Evolutionary conservation across 2,888 invertebrate genomes (phyloP).

Genomic region (Exocentrus adspersus): DNA sequence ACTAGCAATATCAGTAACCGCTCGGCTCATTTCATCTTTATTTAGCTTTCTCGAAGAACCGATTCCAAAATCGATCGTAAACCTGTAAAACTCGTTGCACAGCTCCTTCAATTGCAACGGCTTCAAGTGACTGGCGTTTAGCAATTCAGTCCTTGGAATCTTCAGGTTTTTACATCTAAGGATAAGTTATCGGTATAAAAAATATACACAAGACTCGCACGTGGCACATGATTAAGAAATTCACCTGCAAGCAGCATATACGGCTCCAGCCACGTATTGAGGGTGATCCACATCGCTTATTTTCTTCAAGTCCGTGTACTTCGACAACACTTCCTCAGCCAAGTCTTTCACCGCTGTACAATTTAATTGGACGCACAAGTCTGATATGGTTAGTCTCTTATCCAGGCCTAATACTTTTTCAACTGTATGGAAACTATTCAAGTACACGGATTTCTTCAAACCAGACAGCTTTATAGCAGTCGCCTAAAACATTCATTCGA

Average conservation of each 20-base stretch:
- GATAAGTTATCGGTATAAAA: constrained; percentile 37
- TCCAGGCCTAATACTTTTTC: constrained; percentile 71
- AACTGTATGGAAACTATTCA: constrained; percentile 67
- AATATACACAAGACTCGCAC: background rate
- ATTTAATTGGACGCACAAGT: constrained; percentile 70
- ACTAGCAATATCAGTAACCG: constrained; percentile 21
- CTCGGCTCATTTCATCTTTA: constrained; percentile 13
- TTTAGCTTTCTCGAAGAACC: constrained; percentile 40
- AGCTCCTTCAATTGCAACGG: constrained; percentile 71
- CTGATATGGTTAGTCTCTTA: constrained; percentile 65
- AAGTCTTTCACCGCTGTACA: constrained; percentile 63
- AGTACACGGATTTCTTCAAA: constrained; percentile 67
- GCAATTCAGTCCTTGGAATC: constrained; percentile 68
- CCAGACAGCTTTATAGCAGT: constrained; percentile 69
- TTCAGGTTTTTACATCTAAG: constrained; percentile 68
- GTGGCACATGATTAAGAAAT: constrained; percentile 27
- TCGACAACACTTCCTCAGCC: constrained; percentile 67
- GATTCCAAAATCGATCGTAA: constrained; percentile 49
- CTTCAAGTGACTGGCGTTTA: constrained; percentile 69
- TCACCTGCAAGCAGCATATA: constrained; percentile 72
- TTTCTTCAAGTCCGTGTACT: constrained; percentile 66
- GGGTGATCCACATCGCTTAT: constrained; percentile 69
- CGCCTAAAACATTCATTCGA: too few species aligned
- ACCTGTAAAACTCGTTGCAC: constrained; percentile 69
- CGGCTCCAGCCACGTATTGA: constrained; percentile 73